These are phyloP conservation scores for Punctoribates punctum DNA, from an alignment of 2,888 invertebrate genomes.

Conservation along the genomic window DNA sequence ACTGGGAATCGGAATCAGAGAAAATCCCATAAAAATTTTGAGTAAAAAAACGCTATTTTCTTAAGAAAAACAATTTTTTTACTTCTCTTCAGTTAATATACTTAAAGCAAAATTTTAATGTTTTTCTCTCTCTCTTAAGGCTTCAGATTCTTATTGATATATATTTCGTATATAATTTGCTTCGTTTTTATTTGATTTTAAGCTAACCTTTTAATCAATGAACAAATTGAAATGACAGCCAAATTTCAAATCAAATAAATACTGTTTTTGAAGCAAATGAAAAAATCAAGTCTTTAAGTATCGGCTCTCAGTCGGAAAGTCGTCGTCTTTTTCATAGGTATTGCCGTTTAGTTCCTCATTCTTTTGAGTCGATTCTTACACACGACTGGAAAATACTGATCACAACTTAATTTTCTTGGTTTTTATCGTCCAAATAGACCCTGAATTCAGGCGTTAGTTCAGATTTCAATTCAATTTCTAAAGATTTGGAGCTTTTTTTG, in stretches of 20 bases:
- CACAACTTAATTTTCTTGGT: neutral
- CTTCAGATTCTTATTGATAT: neutral
- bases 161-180: neutral
- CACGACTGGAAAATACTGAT: neutral
- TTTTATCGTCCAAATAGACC: neutral
- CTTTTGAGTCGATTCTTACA: neutral
- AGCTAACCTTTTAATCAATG: neutral
- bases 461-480: too few species aligned
- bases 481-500: too few species aligned
- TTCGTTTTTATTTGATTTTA: neutral
- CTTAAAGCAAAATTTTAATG: too few species aligned
- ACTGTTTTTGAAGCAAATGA: neutral
- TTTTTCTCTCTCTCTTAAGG: too few species aligned
- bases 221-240: conserved; percentile 18
- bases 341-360: too few species aligned
- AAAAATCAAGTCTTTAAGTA: neutral
- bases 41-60: neutral
- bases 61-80: too few species aligned
- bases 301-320: too few species aligned
- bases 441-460: too few species aligned
- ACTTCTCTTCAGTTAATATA: too few species aligned
- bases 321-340: too few species aligned
- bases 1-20: neutral
- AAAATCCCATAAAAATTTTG: conserved; percentile 8
- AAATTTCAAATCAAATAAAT: neutral